These are phyloP conservation scores for Mnemiopsis leidyi DNA, from an alignment of 37 sponge, comb jelly and placozoan species.

Conservation along the genomic window DNA sequence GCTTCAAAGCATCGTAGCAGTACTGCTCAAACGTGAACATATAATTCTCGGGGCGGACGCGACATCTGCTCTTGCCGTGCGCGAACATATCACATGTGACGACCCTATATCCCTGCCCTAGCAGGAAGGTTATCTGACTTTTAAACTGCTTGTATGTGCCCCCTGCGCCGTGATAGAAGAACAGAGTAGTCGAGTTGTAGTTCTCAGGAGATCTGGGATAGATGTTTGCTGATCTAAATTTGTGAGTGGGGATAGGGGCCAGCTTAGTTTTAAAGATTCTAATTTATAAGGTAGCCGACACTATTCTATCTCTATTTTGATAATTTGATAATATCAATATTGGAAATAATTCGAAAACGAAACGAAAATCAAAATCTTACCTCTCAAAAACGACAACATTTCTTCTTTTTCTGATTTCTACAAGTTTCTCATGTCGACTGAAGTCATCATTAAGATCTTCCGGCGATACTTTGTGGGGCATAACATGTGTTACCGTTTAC, in stretches of 20 bases:
- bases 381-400: slow-evolving; percentile 38
- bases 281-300: too few relatives aligned
- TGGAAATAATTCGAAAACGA: not conserved
- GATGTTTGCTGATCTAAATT: too few relatives aligned
- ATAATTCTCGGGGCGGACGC: not conserved
- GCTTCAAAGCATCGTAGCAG: slow-evolving; percentile 43
- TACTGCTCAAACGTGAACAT: slow-evolving; percentile 63
- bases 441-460: not conserved
- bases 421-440: not conserved
- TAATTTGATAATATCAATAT: not conserved
- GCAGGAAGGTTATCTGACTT: not conserved
- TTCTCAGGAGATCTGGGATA: slow-evolving; percentile 11
- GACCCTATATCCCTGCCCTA: not conserved
- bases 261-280: too few relatives aligned
- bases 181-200: slow-evolving; percentile 1
- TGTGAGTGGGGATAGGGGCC: too few relatives aligned
- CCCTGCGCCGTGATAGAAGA: slow-evolving; percentile 54
- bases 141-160: slow-evolving; percentile 45
- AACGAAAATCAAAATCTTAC: not conserved
- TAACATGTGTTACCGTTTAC: slow-evolving; percentile 24
- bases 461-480: slow-evolving; percentile 10
- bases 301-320: not conserved
- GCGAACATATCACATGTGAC: slow-evolving; percentile 62
- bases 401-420: slow-evolving; percentile 39
- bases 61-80: not conserved